Evolutionary conservation across 2,888 invertebrate genomes (phyloP).

Genomic region (Holacanthella duospinosa): DNA sequence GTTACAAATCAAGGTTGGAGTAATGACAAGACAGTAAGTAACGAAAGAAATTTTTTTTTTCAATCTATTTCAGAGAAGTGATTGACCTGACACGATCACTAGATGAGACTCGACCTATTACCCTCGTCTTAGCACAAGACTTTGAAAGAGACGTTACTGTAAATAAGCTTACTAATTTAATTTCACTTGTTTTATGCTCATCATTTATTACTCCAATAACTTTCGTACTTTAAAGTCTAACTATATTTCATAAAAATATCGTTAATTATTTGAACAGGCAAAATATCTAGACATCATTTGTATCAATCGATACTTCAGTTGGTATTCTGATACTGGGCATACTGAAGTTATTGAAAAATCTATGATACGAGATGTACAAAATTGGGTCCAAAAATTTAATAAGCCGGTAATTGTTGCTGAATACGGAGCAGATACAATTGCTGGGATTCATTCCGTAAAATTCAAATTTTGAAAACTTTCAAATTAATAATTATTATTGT

Average conservation of each 20-base stretch:
- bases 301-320: constrained; percentile 90
- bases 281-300: constrained; percentile 74
- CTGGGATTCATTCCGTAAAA: constrained; percentile 76
- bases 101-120: constrained; percentile 29
- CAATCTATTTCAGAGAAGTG: constrained; percentile 23
- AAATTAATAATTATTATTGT: neutral
- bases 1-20: constrained; percentile 20
- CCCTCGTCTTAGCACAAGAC: constrained; percentile 28
- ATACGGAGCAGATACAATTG: constrained; percentile 89
- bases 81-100: constrained; percentile 20
- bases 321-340: constrained; percentile 80
- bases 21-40: constrained; percentile 13
- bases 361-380: constrained; percentile 62
- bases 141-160: constrained; percentile 26
- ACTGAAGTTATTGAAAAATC: constrained; percentile 61
- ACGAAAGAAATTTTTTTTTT: too few species aligned
- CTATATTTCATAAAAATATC: too few species aligned
- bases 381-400: constrained; percentile 68
- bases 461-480: neutral
- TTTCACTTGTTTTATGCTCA: too few species aligned
- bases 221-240: too few species aligned
- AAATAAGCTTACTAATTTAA: constrained; percentile 20
- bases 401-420: constrained; percentile 89
- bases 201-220: too few species aligned
- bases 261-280: constrained; percentile 47